A percentile compares a stretch with the other conserved stretches of the same genome.
These are phyloP conservation scores for Sylvia borin DNA, from an alignment of 2,797 vertebrate species.

Conservation along the genomic window DNA sequence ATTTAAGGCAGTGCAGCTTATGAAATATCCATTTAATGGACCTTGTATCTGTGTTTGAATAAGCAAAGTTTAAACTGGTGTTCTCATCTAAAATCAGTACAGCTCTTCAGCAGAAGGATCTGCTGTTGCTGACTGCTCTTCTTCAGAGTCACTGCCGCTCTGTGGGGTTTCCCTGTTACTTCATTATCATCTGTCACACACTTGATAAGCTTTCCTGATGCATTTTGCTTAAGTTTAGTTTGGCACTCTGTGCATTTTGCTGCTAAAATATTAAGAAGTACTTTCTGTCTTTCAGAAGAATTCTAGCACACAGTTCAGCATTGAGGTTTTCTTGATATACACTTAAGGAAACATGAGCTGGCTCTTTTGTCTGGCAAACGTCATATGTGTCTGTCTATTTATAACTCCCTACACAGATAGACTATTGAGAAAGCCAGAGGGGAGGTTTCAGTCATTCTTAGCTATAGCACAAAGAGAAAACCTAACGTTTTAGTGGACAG, in stretches of 20 bases:
- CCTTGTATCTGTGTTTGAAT: not conserved
- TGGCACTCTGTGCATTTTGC: not conserved
- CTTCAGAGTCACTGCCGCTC: not conserved
- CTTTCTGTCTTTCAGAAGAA: not conserved
- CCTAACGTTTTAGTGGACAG: not conserved
- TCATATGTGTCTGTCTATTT: conserved; percentile 22
- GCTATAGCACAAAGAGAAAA: not conserved
- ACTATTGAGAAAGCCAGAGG: conserved; percentile 23
- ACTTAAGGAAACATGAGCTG: conserved; percentile 19
- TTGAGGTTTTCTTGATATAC: not conserved
- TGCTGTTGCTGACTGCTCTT: not conserved
- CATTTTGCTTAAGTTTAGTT: not conserved
- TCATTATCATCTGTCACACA: not conserved
- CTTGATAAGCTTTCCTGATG: not conserved
- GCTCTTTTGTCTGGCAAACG: conserved; percentile 14
- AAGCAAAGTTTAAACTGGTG: not conserved
- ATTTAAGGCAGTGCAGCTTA: not conserved
- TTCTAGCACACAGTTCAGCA: not conserved
- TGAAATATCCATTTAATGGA: not conserved
- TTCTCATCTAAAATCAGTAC: not conserved
- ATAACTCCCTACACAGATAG: conserved; percentile 17
- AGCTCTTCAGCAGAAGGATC: not conserved
- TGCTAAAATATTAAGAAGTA: not conserved
- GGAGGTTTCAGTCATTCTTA: not conserved
- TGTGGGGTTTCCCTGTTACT: not conserved